Base-by-base conservation (phyloP, 2,888 invertebrate species). In the Thereva unica region DNA sequence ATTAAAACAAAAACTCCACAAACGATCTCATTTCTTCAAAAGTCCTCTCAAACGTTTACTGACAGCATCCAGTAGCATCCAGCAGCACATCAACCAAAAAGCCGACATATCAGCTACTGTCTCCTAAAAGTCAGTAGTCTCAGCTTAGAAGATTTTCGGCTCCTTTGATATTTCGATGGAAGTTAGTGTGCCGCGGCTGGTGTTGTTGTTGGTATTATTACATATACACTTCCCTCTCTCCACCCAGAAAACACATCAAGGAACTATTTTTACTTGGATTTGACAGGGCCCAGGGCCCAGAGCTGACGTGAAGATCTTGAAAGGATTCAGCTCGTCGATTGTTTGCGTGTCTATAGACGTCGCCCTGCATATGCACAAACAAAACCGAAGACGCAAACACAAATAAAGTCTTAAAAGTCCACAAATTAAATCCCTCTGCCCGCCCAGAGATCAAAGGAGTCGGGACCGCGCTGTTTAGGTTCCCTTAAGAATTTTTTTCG, bases 391-490 rank as follows among this genome's bases (percentile, higher is more conserved):
- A 54, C 42, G 64, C 34, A 40, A 64, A 64, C 55, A 64, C 55
- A 64, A 64, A 64, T 64, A 64, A 64, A 64, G 55, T 47, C 53
- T 64, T 55, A 54, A 64, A 56, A 65, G 55, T 65, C 56, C 55
- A 65, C 65, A 65, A 65, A 56, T 65, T 65, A 56, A 56, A 65
- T 65, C 49, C 50, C 56, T 45, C 47, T 49, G 10, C n/a, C 49
- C 49, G 23, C 55, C 23, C 23, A 23, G 23, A 65, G 56, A 65
- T 65, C 65, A 65, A 65, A 65, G 49, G 41, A 37, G 37, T 64
- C 12, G 52, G 53, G 41, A 8, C 44, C 35, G 9, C 9, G 7
- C 42, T 8, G 7, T 42, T 42, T 7, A 9, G 42, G 9, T 42
- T 42, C 9, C 9, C 9, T 9, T 8, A 8, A 7, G 7, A 9